These are phyloP conservation scores for Propithecus coquereli DNA, from an alignment of 2,113 vertebrate genomes.

Conservation along the genomic window DNA sequence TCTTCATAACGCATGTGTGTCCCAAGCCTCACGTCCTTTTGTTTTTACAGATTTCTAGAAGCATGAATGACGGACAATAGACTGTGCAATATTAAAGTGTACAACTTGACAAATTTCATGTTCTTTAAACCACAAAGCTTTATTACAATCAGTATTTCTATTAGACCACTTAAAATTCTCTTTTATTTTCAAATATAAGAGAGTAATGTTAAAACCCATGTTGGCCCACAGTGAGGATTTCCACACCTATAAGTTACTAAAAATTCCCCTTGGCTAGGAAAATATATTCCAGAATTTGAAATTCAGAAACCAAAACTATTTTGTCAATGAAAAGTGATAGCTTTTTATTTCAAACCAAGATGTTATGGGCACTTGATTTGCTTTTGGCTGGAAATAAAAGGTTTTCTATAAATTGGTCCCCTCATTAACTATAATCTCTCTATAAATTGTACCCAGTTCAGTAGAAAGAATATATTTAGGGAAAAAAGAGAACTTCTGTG, in stretches of 20 bases:
- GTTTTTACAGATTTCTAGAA: background rate
- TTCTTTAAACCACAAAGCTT: background rate
- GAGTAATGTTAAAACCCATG: slow-evolving; percentile 25
- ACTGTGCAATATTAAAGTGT: background rate
- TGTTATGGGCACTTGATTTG: background rate
- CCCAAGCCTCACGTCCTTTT: background rate
- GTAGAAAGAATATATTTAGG: background rate
- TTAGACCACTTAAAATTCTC: background rate
- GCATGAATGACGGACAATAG: background rate
- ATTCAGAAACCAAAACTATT: slow-evolving; percentile 43
- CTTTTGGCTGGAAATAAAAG: slow-evolving; percentile 40
- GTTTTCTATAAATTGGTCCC: background rate
- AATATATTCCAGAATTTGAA: background rate
- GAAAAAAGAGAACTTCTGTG: background rate
- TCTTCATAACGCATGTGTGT: background rate
- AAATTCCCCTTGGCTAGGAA: slow-evolving; percentile 9
- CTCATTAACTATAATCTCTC: background rate
- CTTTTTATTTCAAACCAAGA: slow-evolving; percentile 37
- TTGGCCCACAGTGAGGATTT: slow-evolving; percentile 12
- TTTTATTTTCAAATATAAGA: slow-evolving; percentile 39
- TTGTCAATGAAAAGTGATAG: background rate
- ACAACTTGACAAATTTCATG: background rate
- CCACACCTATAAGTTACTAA: slow-evolving; percentile 38
- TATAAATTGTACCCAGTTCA: background rate
- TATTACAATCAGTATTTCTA: background rate